Evolutionary conservation across 2,888 invertebrate species (phyloP), one percentile per base, ranked within the genome.

Genomic region (Globia sparganii): DNA sequence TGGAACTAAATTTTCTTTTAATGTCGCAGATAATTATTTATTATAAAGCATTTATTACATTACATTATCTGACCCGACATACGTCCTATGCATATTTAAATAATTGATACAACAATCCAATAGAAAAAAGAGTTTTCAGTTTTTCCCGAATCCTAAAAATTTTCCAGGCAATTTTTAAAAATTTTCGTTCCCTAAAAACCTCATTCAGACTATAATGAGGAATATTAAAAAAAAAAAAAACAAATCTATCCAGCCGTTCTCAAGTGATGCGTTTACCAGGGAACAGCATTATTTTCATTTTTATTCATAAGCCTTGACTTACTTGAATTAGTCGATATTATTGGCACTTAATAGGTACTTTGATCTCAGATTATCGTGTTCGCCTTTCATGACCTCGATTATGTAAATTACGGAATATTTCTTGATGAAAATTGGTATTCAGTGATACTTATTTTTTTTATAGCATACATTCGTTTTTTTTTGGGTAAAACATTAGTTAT

Each of bases 281-380:
- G 9, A 9, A n/a, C 2, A 65, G 28, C 1, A 11, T 65, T n/a
- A n/a, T n/a, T n/a, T 28, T 21, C 11, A 21, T 40, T 43, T 28
- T 28, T 28, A 40, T 40, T n/a, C 25, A 4, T n/a, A 3, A 74
- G 43, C 53, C 43, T n/a, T n/a, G n/a, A n/a, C n/a, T n/a, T n/a
- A n/a, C n/a, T n/a, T n/a, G 31, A 28, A 25, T n/a, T 62, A 53
- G 15, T 72, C 46, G 31, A 77, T 72, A 31, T 46, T 64, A 56
- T 25, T 49, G 28, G 21, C 70, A 66, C 28, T 9, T 64, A 53
- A 56, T 62, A 34, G 34, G 34, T 34, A 53, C 34, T 64, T 79
- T 56, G 46, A 64, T 56, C 56, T 46, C n/a, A 1, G 11, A 37
- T 79, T 64, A 80, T 62, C 15, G 28, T 13, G 34, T 9, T 28